Base-by-base conservation (phyloP, 2,888 invertebrate genomes). In the Drosophila antonietae region DNA sequence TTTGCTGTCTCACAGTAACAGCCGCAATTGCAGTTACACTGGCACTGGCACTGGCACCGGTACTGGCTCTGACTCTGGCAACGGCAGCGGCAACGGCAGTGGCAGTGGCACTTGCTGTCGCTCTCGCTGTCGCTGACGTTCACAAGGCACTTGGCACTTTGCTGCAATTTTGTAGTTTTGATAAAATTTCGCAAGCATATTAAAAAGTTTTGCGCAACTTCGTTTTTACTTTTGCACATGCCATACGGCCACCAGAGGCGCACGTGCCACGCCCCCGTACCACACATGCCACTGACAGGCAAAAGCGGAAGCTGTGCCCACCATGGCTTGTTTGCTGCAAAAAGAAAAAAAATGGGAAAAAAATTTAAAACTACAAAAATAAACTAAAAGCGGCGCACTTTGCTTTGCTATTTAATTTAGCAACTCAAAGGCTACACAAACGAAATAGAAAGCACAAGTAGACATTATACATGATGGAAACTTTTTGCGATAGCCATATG, bases 171-270 rank as follows among this genome's bases (percentile, higher is more conserved):
- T 89, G 90, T 89, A 87, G 85, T 88, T 88, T 88, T 90, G 90
- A 88, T 89, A 88, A 88, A 90, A 90, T 89, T 88, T 90, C 89
- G 86, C 90, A 84, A 89, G 87, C 87, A 89, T 88, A 90, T 88
- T 88, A 88, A 88, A 88, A 88, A 90, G 82, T 88, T 87, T 89
- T 89, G 89, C 84, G 76, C 89, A 86, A 85, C 87, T 85, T 85
- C 83, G 89, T 83, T 90, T 76, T 84, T 84, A 81, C 85, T 84
- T 89, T 89, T 85, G 69, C 86, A 83, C 80, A 88, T 82, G 75
- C 85, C 75, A 79, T 66, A 67, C 68, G 51, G 56, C 47, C 65
- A 70, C 75, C 52, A 41, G 56, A 60, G 60, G 63, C 15, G 49
- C 53, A 60, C 56, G 39, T 28, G 58, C 18, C 55, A 55, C 47